These are phyloP conservation scores for Petrocephalus zakoni DNA, from an alignment of 2,113 vertebrate species.

Conservation along the genomic window DNA sequence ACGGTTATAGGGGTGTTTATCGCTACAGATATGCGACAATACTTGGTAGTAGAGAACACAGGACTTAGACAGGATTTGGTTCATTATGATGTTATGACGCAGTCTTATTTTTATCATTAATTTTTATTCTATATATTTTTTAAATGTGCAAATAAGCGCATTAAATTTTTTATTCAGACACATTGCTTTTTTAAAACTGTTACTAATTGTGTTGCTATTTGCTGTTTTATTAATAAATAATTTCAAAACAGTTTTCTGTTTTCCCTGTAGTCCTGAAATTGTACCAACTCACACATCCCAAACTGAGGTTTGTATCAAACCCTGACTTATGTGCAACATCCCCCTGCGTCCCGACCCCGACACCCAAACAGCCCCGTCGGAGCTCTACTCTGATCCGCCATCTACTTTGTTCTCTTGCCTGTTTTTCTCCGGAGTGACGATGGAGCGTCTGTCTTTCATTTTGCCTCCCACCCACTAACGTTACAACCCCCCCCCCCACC, in stretches of 20 bases:
- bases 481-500: neutral
- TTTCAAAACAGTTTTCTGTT: neutral
- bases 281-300: neutral
- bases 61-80: neutral
- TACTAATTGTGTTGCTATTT: neutral
- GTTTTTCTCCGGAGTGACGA: neutral
- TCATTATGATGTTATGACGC: neutral
- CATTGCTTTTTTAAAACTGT: neutral
- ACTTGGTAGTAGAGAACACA: neutral
- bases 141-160: neutral
- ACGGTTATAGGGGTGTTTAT: no score
- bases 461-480: neutral
- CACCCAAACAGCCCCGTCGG: neutral
- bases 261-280: neutral
- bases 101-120: neutral
- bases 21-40: neutral
- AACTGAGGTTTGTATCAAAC: neutral
- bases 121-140: neutral
- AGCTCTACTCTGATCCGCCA: neutral
- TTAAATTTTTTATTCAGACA: neutral
- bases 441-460: neutral
- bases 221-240: neutral
- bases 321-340: neutral
- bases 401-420: neutral
- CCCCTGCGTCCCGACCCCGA: neutral